These are phyloP conservation scores for Dolichallabes microphthalmus DNA, from an alignment of 2,113 vertebrate genomes.

Conservation along the genomic window DNA sequence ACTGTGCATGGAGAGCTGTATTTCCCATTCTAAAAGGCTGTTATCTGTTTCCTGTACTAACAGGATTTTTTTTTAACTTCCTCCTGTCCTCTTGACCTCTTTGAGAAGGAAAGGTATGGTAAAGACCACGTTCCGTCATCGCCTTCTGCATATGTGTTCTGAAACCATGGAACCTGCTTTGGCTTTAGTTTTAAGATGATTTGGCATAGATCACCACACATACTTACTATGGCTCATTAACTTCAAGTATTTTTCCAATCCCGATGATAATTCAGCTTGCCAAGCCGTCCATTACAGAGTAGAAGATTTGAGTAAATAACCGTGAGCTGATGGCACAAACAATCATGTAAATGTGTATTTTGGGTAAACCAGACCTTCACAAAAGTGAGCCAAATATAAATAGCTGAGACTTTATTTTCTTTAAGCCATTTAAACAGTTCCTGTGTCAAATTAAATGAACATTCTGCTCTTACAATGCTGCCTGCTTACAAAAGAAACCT, in stretches of 20 bases:
- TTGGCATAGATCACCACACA: slow-evolving; percentile 26
- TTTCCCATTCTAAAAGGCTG: slow-evolving; percentile 9
- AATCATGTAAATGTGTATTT: slow-evolving; percentile 44
- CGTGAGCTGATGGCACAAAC: slow-evolving; percentile 39
- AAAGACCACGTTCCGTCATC: background rate
- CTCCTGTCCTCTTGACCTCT: slow-evolving; percentile 6
- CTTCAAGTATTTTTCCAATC: slow-evolving; percentile 40
- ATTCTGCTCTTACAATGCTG: slow-evolving; percentile 55
- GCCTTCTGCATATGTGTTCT: slow-evolving; percentile 17
- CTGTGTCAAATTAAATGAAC: slow-evolving; percentile 68
- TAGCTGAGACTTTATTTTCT: slow-evolving; percentile 39
- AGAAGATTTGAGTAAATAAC: slow-evolving; percentile 36
- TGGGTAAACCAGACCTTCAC: slow-evolving; percentile 34
- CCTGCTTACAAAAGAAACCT: slow-evolving; percentile 68
- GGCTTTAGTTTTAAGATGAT: slow-evolving; percentile 38
- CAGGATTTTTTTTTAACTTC: slow-evolving; percentile 17
- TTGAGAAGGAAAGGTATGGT: slow-evolving; percentile 9
- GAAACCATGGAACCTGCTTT: slow-evolving; percentile 34
- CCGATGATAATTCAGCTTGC: slow-evolving; percentile 39
- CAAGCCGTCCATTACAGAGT: slow-evolving; percentile 37
- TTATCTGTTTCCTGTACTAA: slow-evolving; percentile 32
- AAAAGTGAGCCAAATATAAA: slow-evolving; percentile 35
- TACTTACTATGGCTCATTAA: slow-evolving; percentile 42
- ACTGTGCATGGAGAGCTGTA: background rate
- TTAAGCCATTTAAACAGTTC: slow-evolving; percentile 39